Evolutionary conservation across 2,797 vertebrate species (phyloP).

Genomic region (Phoxinus dragarum): DNA sequence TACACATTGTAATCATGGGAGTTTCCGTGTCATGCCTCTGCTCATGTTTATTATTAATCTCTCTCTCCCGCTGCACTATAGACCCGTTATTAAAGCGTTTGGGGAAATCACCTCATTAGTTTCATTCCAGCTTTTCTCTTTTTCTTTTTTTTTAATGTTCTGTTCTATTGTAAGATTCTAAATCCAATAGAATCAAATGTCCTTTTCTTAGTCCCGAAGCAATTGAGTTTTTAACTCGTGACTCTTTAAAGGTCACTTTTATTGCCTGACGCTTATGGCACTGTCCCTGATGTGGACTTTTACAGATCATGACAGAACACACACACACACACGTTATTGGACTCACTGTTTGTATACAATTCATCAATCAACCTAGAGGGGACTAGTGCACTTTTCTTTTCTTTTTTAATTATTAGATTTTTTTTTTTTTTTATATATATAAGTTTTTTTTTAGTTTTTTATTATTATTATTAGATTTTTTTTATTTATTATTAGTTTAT

Average conservation of each 20-base stretch:
- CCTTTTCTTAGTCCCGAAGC: not conserved
- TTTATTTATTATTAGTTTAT: too few species aligned
- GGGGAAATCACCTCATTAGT: not conserved
- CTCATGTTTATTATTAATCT: too few species aligned
- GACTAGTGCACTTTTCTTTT: constrained; percentile 59
- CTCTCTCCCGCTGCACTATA: not conserved
- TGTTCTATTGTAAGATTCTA: too few species aligned
- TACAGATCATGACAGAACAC: not conserved
- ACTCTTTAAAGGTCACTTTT: not conserved
- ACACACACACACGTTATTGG: constrained; percentile 8
- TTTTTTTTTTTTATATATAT: constrained; percentile 34
- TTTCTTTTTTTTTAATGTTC: accelerated
- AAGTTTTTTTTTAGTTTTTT: too few species aligned
- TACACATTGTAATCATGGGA: constrained; percentile 27
- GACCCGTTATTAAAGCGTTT: not conserved
- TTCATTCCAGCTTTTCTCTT: constrained; percentile 20
- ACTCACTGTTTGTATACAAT: constrained; percentile 1
- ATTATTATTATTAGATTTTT: too few species aligned
- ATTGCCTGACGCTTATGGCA: not conserved
- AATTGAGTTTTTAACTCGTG: not conserved
- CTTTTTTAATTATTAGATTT: constrained; percentile 56
- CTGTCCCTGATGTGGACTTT: not conserved
- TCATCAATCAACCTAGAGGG: constrained; percentile 53
- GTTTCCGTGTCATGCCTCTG: not conserved
- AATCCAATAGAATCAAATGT: too few species aligned